Evolutionary conservation across 35 echinoderm and acorn worm genomes (phyloP).

Genomic region (Apostichopus parvimensis): DNA sequence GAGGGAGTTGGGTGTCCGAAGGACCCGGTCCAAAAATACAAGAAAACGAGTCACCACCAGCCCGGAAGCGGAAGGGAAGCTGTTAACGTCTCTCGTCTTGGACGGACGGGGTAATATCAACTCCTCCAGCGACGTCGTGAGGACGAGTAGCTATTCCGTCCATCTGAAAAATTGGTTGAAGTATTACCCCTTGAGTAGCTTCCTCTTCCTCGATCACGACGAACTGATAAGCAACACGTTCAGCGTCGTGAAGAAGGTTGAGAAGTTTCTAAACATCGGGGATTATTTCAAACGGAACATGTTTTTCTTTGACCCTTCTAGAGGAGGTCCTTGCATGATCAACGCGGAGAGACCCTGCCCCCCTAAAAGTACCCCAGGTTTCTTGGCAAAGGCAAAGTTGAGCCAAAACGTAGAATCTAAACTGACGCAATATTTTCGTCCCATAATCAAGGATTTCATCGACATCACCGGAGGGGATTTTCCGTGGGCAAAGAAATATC

Average conservation of each 20-base stretch:
- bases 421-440: conserved; percentile 67
- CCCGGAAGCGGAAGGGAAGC: conserved; percentile 49
- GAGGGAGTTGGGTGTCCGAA: conserved; percentile 62
- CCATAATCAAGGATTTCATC: conserved; percentile 65
- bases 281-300: conserved; percentile 70
- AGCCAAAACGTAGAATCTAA: conserved; percentile 57
- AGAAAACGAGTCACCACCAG: not conserved
- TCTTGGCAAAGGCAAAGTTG: conserved; percentile 79
- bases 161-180: conserved; percentile 89
- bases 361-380: conserved; percentile 84
- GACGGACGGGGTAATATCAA: conserved; percentile 67
- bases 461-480: conserved; percentile 61
- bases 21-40: conserved; percentile 11
- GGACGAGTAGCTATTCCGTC: conserved; percentile 69
- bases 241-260: conserved; percentile 62
- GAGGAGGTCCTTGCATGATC: conserved; percentile 70
- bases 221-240: conserved; percentile 58
- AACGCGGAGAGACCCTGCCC: conserved; percentile 62
- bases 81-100: conserved; percentile 57
- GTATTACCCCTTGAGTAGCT: conserved; percentile 70
- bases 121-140: conserved; percentile 67
- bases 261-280: conserved; percentile 70
- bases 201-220: conserved; percentile 72
- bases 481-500: conserved; percentile 52
- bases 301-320: conserved; percentile 75